Base-by-base conservation (phyloP, 1,140 invertebrate genomes). In the Aricia agestis region DNA sequence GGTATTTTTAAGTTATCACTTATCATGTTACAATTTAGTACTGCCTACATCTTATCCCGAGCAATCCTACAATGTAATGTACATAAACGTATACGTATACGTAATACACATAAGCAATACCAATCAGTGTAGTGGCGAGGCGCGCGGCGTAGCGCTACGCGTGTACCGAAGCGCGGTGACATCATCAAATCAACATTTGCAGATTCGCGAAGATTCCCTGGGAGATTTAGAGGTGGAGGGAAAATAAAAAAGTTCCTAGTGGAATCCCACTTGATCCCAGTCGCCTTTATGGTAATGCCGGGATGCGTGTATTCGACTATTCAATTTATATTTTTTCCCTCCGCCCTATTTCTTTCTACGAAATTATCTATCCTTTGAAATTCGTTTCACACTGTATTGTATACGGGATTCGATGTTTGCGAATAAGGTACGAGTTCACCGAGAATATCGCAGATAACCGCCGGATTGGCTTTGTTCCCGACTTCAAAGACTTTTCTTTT, bases 121-220 rank as follows among this genome's bases (percentile, higher is more conserved):
- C 52, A 70, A 73, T 69, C 65, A 66, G 31, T 10, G 72, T 68
- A 69, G 67, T 52, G 67, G 45, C 13, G 10, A 15, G 45, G 45
- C 45, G 45, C 6, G 19, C 70, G 70, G 75, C 67, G 65, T 66
- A 67, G 69, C 11, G 45, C 72, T 76, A 74, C 75, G 72, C 75
- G 73, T 66, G 69, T 66, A 75, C 70, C 71, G 74, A 58, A 68
- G 72, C 76, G 82, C 79, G 83, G 76, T 82, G 83, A 89, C 89
- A 91, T 91, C 89, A 91, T 91, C 89, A 91, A 91, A 91, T 91
- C 89, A 91, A 89, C 89, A 91, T 91, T 91, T 91, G 87, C 89
- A 91, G 89, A 91, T 91, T 91, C 87, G 84, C 89, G 85, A 83
- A 87, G 87, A 86, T 91, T 90, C 81, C 84, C 78, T 83, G 81